phyloP scores from a whole-genome alignment of 2,888 invertebrate genomes.

The Lochmaea crataegi region DNA sequence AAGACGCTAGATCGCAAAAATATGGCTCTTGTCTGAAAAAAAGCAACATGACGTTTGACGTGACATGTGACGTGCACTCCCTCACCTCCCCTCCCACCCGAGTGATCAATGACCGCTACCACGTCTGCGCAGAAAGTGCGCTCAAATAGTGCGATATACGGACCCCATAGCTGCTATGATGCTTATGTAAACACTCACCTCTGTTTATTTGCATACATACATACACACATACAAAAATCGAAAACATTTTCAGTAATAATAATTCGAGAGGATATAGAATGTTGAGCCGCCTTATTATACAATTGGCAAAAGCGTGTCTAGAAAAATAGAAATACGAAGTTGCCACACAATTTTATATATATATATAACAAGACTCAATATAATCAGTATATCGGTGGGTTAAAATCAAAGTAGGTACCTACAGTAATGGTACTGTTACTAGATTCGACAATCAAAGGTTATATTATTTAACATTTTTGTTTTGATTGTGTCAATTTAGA shows the following conservation, averaged over 20 bases:
- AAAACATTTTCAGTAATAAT: neutral
- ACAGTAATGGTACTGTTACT: neutral
- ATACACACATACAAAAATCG: neutral
- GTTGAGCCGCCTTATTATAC: slow-evolving; percentile 34
- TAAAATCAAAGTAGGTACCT: neutral
- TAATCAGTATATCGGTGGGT: slow-evolving; percentile 35
- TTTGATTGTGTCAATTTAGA: neutral
- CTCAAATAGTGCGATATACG: too few species aligned
- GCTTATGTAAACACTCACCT: neutral
- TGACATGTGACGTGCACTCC: too few species aligned
- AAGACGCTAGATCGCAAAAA: too few species aligned
- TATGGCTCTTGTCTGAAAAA: too few species aligned
- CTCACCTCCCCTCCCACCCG: too few species aligned
- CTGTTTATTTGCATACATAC: neutral
- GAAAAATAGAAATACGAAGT: slow-evolving; percentile 30
- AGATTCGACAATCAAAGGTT: neutral
- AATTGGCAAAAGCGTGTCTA: slow-evolving; percentile 25
- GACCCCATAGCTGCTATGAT: too few species aligned
- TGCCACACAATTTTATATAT: slow-evolving; percentile 30
- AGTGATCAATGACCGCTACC: too few species aligned
- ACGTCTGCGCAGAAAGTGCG: too few species aligned
- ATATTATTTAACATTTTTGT: too few species aligned
- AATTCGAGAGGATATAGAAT: slow-evolving; percentile 20
- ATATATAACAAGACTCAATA: slow-evolving; percentile 8
- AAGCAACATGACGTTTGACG: too few species aligned